Conservation (phyloP, 2,113 vertebrate species). For the rabbit (Oryctolagus cuniculus) region DNA sequence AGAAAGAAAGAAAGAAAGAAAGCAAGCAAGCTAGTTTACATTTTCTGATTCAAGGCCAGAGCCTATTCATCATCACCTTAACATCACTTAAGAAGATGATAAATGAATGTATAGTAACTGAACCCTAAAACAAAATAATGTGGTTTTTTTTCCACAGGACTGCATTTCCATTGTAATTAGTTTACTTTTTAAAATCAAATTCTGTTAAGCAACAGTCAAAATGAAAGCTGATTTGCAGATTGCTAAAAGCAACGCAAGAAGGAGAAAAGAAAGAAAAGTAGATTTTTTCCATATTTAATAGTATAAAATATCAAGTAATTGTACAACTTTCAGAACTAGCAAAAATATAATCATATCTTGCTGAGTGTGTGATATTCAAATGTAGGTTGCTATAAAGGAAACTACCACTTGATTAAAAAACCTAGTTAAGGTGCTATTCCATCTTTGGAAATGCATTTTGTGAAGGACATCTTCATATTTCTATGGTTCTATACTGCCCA, state of each 20-base stretch:
- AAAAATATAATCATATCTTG: slow-evolving; percentile 53
- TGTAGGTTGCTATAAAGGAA: slow-evolving; percentile 44
- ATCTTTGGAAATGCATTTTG: slow-evolving; percentile 48
- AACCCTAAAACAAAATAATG: slow-evolving; percentile 89
- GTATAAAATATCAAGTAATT: slow-evolving; percentile 63
- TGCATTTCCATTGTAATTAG: slow-evolving; percentile 89
- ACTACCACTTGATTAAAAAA: slow-evolving; percentile 9
- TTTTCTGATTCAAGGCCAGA: slow-evolving; percentile 88
- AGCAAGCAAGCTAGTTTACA: slow-evolving; percentile 82
- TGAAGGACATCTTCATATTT: slow-evolving; percentile 43
- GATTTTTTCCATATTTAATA: slow-evolving; percentile 70
- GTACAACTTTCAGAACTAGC: slow-evolving; percentile 36
- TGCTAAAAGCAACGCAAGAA: slow-evolving; percentile 65
- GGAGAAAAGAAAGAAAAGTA: slow-evolving; percentile 42
- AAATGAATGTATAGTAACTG: slow-evolving; percentile 89
- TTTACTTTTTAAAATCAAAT: slow-evolving; percentile 87
- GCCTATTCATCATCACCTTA: slow-evolving; percentile 88
- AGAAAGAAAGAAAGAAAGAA: neutral
- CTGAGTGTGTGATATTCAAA: slow-evolving; percentile 66
- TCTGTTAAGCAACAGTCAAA: slow-evolving; percentile 84
- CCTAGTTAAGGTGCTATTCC: slow-evolving; percentile 43
- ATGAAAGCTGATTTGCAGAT: slow-evolving; percentile 84
- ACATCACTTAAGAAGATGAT: slow-evolving; percentile 89
- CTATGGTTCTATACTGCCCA: neutral
- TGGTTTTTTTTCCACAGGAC: slow-evolving; percentile 85